Evolutionary conservation across 2,113 vertebrate species (phyloP).

Genomic region (Cyanoderma ruficeps): DNA sequence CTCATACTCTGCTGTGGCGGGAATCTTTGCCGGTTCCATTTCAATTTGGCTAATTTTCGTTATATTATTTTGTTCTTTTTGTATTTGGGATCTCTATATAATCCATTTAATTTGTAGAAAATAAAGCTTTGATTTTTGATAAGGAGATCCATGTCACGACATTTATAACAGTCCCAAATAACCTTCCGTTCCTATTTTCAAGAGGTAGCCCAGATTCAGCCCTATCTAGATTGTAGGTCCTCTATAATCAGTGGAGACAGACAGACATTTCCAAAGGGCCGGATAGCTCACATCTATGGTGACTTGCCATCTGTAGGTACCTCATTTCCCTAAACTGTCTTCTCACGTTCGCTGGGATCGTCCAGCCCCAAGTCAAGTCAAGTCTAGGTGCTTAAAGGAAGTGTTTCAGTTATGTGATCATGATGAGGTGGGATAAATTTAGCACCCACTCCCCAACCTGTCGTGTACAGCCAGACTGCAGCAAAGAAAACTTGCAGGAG

Average conservation of each 20-base stretch:
- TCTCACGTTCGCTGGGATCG: not conserved
- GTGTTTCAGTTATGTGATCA: accelerated
- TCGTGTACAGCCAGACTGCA: not conserved
- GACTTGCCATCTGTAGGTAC: not conserved
- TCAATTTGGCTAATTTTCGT: too few species aligned
- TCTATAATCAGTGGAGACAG: not conserved
- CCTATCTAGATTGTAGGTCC: not conserved
- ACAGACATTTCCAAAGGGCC: not conserved
- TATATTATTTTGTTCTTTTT: too few species aligned
- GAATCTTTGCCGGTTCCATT: too few species aligned
- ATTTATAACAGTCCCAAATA: too few species aligned
- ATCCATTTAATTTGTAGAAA: too few species aligned
- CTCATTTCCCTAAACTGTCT: not conserved
- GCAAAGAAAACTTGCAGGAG: not conserved
- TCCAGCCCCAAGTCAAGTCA: not conserved
- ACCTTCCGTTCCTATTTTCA: not conserved
- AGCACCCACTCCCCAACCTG: not conserved
- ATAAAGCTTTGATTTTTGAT: too few species aligned
- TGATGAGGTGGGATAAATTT: not conserved
- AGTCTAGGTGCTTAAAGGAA: not conserved
- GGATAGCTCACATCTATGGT: not conserved
- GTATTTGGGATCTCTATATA: too few species aligned
- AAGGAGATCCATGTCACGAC: too few species aligned
- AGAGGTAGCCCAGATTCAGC: not conserved
- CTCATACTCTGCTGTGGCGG: too few species aligned